Percentiles rank a stretch among this genome's conserved stretches.
phyloP scores from a whole-genome alignment of 1,140 invertebrate species.

The Branchinecta lynchi region DNA sequence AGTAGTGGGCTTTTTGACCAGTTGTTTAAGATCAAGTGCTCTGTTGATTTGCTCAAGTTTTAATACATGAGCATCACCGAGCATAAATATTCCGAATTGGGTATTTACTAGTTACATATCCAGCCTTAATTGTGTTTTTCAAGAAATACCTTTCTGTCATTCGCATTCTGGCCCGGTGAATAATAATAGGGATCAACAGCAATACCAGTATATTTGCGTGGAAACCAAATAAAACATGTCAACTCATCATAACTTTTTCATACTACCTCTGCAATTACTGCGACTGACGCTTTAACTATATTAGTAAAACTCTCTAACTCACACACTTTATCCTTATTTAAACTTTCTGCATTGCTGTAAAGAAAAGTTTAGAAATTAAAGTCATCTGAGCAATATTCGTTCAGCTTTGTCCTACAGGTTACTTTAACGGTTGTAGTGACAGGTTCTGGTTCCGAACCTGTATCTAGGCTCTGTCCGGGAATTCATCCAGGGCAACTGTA shows the following conservation, averaged over 20 bases:
- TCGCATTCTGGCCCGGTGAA: slow-evolving; percentile 8
- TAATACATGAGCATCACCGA: background rate
- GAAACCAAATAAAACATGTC: background rate
- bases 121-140: slow-evolving; percentile 6
- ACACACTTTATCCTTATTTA: background rate
- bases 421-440: too few species aligned
- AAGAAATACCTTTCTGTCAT: background rate
- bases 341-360: too few species aligned
- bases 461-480: too few species aligned
- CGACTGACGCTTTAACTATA: background rate
- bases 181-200: background rate
- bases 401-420: too few species aligned
- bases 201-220: background rate
- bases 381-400: slow-evolving; percentile 6
- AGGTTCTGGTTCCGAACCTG: too few species aligned
- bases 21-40: slow-evolving; percentile 4
- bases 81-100: slow-evolving; percentile 2
- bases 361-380: background rate
- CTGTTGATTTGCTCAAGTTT: too few species aligned
- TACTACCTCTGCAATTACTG: background rate
- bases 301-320: background rate
- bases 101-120: background rate
- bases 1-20: slow-evolving; percentile 5
- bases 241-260: background rate
- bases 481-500: too few species aligned